Percentiles rank a stretch among this genome's conserved stretches.
These are phyloP conservation scores for Amniataba percoides DNA, from an alignment of 2,797 vertebrate species.

Conservation along the genomic window DNA sequence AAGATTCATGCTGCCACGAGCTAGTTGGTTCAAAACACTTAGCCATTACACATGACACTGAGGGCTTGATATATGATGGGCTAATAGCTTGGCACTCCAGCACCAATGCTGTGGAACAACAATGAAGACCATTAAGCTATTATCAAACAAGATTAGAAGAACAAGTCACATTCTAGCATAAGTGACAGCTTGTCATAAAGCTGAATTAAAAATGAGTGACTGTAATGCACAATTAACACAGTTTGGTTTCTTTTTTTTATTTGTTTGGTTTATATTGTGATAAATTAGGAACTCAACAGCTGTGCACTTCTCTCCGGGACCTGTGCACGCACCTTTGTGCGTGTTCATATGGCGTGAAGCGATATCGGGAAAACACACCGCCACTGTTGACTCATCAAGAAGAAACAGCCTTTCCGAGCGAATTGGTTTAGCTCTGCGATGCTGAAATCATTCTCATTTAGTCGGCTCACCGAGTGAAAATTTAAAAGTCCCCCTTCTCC, in stretches of 20 bases:
- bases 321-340: neutral
- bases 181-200: constrained; percentile 39
- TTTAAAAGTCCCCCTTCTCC: constrained; percentile 1
- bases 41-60: constrained; percentile 63
- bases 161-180: constrained; percentile 29
- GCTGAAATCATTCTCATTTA: constrained; percentile 23
- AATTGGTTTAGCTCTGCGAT: neutral
- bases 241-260: constrained; percentile 11
- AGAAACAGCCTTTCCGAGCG: constrained; percentile 34
- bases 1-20: constrained; percentile 73
- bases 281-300: constrained; percentile 11
- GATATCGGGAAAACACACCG: constrained; percentile 35
- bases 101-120: constrained; percentile 41
- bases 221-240: constrained; percentile 18
- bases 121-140: constrained; percentile 57
- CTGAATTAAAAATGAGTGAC: constrained; percentile 26
- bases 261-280: constrained; percentile 21
- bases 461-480: constrained; percentile 21
- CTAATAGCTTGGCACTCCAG: constrained; percentile 54
- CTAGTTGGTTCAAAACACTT: constrained; percentile 73
- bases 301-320: neutral
- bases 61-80: constrained; percentile 67
- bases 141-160: constrained; percentile 54
- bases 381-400: constrained; percentile 40
- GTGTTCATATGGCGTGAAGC: constrained; percentile 16